Conservation (phyloP, 2,113 vertebrate genomes). For the Fulmarus glacialis region DNA sequence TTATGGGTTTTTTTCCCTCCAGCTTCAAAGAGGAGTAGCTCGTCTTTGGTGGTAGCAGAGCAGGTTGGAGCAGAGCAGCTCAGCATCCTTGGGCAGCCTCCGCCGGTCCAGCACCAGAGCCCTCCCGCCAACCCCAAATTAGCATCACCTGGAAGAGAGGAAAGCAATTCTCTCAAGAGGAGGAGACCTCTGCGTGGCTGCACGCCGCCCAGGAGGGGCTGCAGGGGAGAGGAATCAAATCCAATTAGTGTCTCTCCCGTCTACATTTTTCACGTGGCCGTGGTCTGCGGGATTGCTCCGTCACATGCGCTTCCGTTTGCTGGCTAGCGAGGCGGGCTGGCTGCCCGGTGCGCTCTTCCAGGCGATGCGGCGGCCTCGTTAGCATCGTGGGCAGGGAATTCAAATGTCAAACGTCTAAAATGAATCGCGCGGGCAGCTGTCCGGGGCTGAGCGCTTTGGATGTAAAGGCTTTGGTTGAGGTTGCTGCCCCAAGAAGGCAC, state of each 20-base stretch:
- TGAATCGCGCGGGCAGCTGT: neutral
- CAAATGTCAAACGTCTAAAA: neutral
- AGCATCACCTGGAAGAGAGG: neutral
- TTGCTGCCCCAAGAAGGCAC: neutral
- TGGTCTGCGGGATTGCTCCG: neutral
- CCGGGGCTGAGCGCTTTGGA: neutral
- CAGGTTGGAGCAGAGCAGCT: neutral
- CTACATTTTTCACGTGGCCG: rapidly evolving
- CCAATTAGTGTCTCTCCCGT: rapidly evolving
- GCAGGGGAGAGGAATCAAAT: neutral
- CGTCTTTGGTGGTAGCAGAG: neutral
- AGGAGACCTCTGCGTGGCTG: neutral
- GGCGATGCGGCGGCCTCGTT: rapidly evolving
- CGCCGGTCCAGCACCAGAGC: rapidly evolving
- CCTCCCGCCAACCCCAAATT: neutral
- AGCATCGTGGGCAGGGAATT: neutral
- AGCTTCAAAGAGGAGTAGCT: neutral
- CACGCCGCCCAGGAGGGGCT: neutral
- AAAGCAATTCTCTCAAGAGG: neutral
- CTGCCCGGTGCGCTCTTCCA: neutral
- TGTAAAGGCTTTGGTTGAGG: neutral
- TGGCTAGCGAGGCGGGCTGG: rapidly evolving
- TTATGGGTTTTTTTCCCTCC: rapidly evolving
- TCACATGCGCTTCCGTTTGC: neutral
- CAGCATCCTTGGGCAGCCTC: neutral